These are phyloP conservation scores for Oncorhynchus kisutch DNA, from an alignment of 2,113 vertebrate genomes.

Conservation along the genomic window DNA sequence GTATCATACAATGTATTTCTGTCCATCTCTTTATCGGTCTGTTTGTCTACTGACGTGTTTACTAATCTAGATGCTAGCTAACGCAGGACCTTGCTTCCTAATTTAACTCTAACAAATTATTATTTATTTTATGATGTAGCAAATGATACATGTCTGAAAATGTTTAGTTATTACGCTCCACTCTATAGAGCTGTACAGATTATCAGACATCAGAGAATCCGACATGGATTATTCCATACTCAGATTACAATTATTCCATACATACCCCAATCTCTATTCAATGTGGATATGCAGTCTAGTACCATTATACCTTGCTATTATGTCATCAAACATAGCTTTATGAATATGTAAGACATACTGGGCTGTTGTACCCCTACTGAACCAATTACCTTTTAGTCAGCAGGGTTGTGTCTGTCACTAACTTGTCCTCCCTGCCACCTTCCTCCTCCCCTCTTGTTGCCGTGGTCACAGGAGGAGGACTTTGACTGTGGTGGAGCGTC, in stretches of 20 bases:
- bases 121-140: too few relatives aligned
- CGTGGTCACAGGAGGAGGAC: constrained; percentile 81
- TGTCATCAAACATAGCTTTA: too few relatives aligned
- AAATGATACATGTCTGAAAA: neutral
- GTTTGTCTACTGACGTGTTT: constrained; percentile 38
- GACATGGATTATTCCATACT: too few relatives aligned
- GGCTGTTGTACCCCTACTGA: neutral
- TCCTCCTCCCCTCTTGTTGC: constrained; percentile 5
- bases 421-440: neutral
- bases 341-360: neutral
- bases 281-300: neutral
- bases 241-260: too few relatives aligned
- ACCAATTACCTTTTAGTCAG: neutral
- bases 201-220: too few relatives aligned
- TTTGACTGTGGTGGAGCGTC: constrained; percentile 89
- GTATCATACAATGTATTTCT: neutral
- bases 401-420: neutral
- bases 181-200: too few relatives aligned
- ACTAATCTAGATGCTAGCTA: constrained; percentile 37
- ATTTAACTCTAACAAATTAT: constrained; percentile 16
- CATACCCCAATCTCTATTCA: too few relatives aligned
- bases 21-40: neutral
- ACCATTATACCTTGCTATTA: too few relatives aligned
- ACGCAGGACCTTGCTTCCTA: constrained; percentile 39
- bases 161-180: too few relatives aligned